phyloP scores from a whole-genome alignment of 2,888 invertebrate species.

The Eledona agricola region DNA sequence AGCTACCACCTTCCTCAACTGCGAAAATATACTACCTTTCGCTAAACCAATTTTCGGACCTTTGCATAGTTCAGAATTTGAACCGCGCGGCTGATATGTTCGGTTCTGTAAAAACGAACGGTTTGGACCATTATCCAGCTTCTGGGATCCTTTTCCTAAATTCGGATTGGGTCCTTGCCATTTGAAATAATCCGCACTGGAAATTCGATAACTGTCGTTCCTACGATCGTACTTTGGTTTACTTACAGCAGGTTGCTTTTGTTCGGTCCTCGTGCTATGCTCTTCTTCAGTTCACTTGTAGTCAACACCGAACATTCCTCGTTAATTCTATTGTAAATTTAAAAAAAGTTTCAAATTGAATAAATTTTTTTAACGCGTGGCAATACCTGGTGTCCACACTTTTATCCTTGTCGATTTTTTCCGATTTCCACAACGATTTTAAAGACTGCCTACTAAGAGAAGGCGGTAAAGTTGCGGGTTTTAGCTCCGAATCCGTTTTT shows the following conservation, averaged over 20 bases:
- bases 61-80: constrained; percentile 73
- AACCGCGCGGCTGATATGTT: constrained; percentile 69
- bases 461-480: constrained; percentile 46
- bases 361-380: constrained; percentile 5
- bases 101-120: constrained; percentile 52
- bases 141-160: constrained; percentile 65
- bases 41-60: constrained; percentile 77
- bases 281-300: too few species aligned
- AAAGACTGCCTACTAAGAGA: constrained; percentile 61
- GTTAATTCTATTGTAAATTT: too few species aligned
- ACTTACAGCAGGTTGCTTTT: constrained; percentile 82
- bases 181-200: constrained; percentile 81
- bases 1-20: constrained; percentile 65
- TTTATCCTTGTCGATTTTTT: constrained; percentile 53
- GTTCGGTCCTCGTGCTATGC: constrained; percentile 83
- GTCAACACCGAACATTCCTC: too few species aligned
- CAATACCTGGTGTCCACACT: constrained; percentile 50
- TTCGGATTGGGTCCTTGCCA: constrained; percentile 84
- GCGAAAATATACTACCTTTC: constrained; percentile 82
- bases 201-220: not conserved
- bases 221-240: not conserved
- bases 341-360: too few species aligned
- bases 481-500: constrained; percentile 33
- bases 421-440: constrained; percentile 57
- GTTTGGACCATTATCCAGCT: constrained; percentile 67